Conservation (phyloP, 1,140 invertebrate genomes). For the Linepithema humile region DNA sequence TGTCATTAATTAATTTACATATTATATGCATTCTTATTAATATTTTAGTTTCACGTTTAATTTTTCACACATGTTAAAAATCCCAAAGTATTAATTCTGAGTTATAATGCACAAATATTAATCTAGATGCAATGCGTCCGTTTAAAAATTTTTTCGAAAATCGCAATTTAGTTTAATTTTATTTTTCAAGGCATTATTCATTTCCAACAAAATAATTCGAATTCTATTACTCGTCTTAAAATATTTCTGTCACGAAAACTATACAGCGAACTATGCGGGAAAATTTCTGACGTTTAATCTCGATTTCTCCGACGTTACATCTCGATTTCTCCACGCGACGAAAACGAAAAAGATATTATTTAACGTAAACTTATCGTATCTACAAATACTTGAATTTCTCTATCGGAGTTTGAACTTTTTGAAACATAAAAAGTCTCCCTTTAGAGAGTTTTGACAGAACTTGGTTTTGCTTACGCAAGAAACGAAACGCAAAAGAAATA, state of each 20-base stretch:
- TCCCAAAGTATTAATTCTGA: too few relatives aligned
- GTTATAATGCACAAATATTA: too few relatives aligned
- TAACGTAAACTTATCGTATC: background rate
- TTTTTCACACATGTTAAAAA: too few relatives aligned
- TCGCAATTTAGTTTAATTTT: background rate
- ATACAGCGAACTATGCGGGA: background rate
- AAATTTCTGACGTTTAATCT: background rate
- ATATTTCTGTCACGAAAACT: background rate
- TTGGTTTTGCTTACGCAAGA: background rate
- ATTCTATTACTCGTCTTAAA: background rate
- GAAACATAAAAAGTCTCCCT: background rate
- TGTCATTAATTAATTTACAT: too few relatives aligned
- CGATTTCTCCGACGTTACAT: background rate
- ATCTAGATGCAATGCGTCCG: too few relatives aligned
- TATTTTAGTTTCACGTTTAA: too few relatives aligned
- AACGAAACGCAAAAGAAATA: background rate
- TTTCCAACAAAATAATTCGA: background rate
- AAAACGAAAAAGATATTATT: background rate
- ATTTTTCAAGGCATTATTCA: background rate
- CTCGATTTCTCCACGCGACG: background rate
- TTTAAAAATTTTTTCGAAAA: too few relatives aligned
- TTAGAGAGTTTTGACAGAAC: background rate
- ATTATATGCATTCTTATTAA: too few relatives aligned
- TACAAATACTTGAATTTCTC: background rate
- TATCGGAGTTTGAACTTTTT: background rate